These are phyloP conservation scores for Sarcophilus harrisii DNA, from an alignment of 2,797 vertebrate species.

Conservation along the genomic window DNA sequence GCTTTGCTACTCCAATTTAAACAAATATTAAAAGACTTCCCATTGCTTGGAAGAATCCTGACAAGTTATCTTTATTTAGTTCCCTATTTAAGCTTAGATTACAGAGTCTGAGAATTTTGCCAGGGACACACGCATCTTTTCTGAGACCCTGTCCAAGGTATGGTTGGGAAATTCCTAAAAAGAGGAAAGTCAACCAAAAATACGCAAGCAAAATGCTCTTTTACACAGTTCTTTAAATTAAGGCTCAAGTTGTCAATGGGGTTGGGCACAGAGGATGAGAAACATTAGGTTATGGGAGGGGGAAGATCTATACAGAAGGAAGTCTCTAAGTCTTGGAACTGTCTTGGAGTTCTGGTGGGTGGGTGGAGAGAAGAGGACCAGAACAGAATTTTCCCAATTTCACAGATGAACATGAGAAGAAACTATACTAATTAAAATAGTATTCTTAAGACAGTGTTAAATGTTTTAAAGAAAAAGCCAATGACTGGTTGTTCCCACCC, in stretches of 20 bases:
- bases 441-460: neutral
- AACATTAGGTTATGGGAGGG: neutral
- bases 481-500: neutral
- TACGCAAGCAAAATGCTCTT: neutral
- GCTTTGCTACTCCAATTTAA: neutral
- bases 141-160: neutral
- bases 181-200: neutral
- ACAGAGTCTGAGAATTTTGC: neutral
- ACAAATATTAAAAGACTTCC: neutral
- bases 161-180: neutral
- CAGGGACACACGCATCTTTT: neutral
- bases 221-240: neutral
- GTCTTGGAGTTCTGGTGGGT: neutral
- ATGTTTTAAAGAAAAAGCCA: neutral
- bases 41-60: neutral
- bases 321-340: neutral
- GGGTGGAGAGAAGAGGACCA: neutral
- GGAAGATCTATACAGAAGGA: neutral
- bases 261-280: neutral
- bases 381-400: neutral
- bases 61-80: neutral
- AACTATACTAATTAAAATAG: neutral
- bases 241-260: neutral
- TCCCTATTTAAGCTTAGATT: neutral
- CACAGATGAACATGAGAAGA: neutral